A percentile compares a stretch with the other conserved stretches of the same genome.
Evolutionary conservation across 2,888 invertebrate species (phyloP).

Genomic region (Phyllotreta striolata): DNA sequence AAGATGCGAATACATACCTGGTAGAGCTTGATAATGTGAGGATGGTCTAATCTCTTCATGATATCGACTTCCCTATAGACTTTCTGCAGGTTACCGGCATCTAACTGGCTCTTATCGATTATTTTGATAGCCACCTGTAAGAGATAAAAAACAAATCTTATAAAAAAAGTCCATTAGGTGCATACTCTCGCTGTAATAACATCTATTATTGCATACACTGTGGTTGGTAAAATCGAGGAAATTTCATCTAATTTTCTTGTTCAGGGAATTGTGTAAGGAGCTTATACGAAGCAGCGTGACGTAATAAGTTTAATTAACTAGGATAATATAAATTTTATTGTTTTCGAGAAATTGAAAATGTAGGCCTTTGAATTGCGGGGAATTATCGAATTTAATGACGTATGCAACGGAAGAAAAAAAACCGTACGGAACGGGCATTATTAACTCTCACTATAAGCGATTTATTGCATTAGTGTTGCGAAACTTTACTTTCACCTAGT

Average conservation of each 20-base stretch:
- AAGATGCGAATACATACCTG: too few relatives aligned
- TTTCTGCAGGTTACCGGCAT: conserved; percentile 90
- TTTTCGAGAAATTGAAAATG: too few relatives aligned
- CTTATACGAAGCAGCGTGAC: neutral
- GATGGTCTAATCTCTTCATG: conserved; percentile 96
- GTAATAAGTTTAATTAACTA: neutral
- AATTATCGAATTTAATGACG: too few relatives aligned
- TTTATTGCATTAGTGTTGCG: too few relatives aligned
- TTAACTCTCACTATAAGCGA: too few relatives aligned
- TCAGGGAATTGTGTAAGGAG: conserved; percentile 2
- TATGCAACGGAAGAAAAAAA: too few relatives aligned
- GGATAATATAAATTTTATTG: too few relatives aligned
- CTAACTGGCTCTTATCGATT: conserved; percentile 92
- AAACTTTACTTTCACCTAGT: too few relatives aligned
- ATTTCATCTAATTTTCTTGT: conserved; percentile 1
- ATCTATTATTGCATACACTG: neutral
- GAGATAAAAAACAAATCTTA: neutral
- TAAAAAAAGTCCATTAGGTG: conserved; percentile 7
- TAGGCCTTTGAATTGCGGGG: too few relatives aligned
- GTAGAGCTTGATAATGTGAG: conserved; percentile 96
- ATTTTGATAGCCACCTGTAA: conserved; percentile 95
- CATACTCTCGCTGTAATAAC: neutral
- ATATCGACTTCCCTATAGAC: conserved; percentile 97
- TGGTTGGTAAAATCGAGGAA: neutral
- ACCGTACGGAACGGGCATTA: too few relatives aligned